Base-by-base conservation (phyloP, 2,888 invertebrate species). In the Stenichneumon culpator region DNA sequence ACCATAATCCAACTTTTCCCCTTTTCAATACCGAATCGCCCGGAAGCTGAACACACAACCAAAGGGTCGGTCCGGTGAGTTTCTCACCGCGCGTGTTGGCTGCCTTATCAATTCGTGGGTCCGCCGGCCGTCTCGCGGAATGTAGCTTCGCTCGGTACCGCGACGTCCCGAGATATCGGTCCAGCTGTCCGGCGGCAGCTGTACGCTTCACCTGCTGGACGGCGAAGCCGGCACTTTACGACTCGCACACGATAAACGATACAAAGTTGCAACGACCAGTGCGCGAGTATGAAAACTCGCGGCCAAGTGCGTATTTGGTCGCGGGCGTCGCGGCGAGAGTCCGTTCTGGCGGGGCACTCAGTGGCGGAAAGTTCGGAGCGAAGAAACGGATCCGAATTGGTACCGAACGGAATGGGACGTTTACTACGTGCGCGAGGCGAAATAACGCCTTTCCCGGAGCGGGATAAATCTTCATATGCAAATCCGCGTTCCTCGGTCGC, bases 151-250 rank as follows among this genome's bases (percentile, higher is more conserved):
- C 79, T 72, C 69, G 69, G 57, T 57, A 9, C 73, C 73, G 74
- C 82, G 80, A 79, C 63, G 67, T 32, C 83, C 73, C 75, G 84
- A 89, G 90, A 92, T 93, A 93, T 93, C 92, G 93, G 92, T 93
- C 92, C 93, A 90, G 92, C 92, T 91, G 92, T 92, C 90, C 90
- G 80, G 82, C 57, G 88, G 91, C 92, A 91, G 92, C 91, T 92
- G 93, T 90, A 83, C 78, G 90, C 90, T 92, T 93, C 93, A 93
- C 93, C 93, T 93, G 93, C 93, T 90, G 75, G 50, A 36, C 82
- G 75, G 39, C n/a, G 47, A 32, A n/a, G 63, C 63, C 16, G n/a
- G 68, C 72, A 70, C 69, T 68, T 73, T 82, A 75, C 69, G 7
- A 39, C 87, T 69, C 3, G 60, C 79, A 3, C 28, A 63, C 16